Conservation (phyloP, 2,888 invertebrate genomes). For the Drosophila buzzatii region DNA sequence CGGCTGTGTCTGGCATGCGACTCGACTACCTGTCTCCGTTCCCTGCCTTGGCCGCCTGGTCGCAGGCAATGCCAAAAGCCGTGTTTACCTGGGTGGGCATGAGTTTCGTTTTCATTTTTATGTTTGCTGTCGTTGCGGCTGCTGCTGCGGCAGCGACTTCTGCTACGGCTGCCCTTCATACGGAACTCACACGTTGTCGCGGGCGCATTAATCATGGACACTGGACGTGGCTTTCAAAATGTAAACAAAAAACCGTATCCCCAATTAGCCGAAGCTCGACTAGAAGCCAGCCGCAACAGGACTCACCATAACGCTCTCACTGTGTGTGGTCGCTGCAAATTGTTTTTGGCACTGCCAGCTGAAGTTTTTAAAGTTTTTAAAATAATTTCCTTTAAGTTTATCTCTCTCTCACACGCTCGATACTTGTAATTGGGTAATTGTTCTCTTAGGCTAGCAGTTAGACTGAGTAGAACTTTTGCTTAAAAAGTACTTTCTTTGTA, state of each 20-base stretch:
- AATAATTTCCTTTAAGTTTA: slow-evolving; percentile 51
- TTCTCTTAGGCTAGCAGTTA: background rate
- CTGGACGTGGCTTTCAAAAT: slow-evolving; percentile 47
- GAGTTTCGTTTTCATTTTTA: slow-evolving; percentile 76
- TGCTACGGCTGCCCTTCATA: slow-evolving; percentile 44
- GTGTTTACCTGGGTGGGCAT: slow-evolving; percentile 71
- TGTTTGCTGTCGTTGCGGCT: slow-evolving; percentile 52
- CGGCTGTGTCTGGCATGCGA: slow-evolving; percentile 69
- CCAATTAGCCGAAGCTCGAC: slow-evolving; percentile 56
- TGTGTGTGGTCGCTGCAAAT: slow-evolving; percentile 61
- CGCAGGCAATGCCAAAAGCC: slow-evolving; percentile 47
- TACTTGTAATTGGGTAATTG: background rate
- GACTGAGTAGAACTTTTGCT: background rate
- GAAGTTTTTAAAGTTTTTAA: slow-evolving; percentile 26
- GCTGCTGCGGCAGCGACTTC: slow-evolving; percentile 17
- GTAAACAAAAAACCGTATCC: slow-evolving; percentile 42
- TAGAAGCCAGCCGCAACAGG: slow-evolving; percentile 31
- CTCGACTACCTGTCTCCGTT: slow-evolving; percentile 53
- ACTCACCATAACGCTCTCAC: background rate
- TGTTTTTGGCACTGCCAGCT: slow-evolving; percentile 1
- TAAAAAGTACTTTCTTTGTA: too few species aligned
- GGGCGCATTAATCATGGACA: slow-evolving; percentile 74
- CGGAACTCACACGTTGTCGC: slow-evolving; percentile 81
- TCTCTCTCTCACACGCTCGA: background rate
- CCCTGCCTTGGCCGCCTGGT: slow-evolving; percentile 22